A percentile compares a stretch with the other conserved stretches of the same genome.
phyloP scores from a whole-genome alignment of 2,113 vertebrate genomes.

The Sebastes schlegelii region DNA sequence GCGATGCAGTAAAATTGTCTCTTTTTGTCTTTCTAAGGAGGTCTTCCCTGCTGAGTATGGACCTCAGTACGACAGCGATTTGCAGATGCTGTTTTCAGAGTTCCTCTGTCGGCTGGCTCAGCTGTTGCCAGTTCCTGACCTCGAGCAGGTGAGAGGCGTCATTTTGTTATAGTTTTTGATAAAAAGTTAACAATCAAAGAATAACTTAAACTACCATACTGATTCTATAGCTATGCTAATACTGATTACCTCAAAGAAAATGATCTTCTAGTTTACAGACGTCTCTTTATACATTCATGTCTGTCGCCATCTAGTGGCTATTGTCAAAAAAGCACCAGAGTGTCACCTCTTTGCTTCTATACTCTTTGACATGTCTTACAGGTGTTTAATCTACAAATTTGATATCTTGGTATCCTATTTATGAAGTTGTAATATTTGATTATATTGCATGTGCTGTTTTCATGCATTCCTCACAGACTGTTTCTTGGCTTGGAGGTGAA shows the following conservation, averaged over 20 bases:
- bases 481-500: slow-evolving; percentile 72
- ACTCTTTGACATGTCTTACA: background rate
- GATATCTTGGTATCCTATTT: background rate
- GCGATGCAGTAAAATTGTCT: background rate
- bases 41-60: slow-evolving; percentile 82
- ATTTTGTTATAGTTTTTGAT: background rate
- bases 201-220: background rate
- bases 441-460: background rate
- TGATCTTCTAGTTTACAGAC: too few relatives aligned
- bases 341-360: too few relatives aligned
- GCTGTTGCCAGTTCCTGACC: slow-evolving; percentile 76
- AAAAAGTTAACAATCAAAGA: background rate
- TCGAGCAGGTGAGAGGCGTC: slow-evolving; percentile 70
- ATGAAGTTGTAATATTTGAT: background rate
- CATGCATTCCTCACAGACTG: slow-evolving; percentile 58
- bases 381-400: background rate
- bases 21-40: slow-evolving; percentile 67
- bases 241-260: too few relatives aligned
- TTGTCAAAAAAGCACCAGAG: too few relatives aligned
- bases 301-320: too few relatives aligned
- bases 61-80: slow-evolving; percentile 77
- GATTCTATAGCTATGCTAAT: background rate
- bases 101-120: slow-evolving; percentile 82
- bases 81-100: slow-evolving; percentile 85
- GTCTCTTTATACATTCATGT: too few relatives aligned